These are phyloP conservation scores for Drosophila melanocephala DNA, from an alignment of 2,888 invertebrate genomes.

Conservation along the genomic window DNA sequence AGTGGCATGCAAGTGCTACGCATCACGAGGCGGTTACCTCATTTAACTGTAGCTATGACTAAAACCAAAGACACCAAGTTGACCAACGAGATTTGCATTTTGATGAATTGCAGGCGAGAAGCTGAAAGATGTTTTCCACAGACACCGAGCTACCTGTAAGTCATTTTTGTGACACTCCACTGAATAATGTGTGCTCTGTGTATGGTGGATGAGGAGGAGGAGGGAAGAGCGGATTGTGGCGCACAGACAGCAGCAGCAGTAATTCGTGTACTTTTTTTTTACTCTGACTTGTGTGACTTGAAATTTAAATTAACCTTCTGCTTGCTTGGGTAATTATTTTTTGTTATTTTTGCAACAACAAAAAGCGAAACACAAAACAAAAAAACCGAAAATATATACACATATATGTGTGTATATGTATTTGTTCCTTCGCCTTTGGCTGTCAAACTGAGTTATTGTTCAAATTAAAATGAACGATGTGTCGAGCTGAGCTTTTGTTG, in stretches of 20 bases:
- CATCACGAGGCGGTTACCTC: constrained; percentile 38
- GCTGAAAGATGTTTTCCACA: constrained; percentile 54
- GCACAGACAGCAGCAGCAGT: background rate
- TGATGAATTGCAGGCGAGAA: constrained; percentile 81
- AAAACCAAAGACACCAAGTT: constrained; percentile 48
- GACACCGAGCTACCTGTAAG: constrained; percentile 66
- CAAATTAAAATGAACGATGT: constrained; percentile 84
- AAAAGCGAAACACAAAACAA: background rate
- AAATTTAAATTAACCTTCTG: constrained; percentile 80
- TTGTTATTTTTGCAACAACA: constrained; percentile 52
- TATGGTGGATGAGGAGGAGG: constrained; percentile 1
- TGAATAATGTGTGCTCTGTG: constrained; percentile 20
- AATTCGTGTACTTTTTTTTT: constrained; percentile 39
- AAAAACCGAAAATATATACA: background rate
- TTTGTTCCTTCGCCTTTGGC: constrained; percentile 47
- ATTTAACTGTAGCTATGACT: constrained; percentile 15
- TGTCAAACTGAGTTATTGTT: constrained; percentile 67
- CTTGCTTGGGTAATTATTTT: constrained; percentile 62
- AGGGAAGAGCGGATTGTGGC: constrained; percentile 7
- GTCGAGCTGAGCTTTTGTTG: constrained; percentile 72
- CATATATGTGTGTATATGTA: background rate
- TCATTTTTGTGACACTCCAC: constrained; percentile 78
- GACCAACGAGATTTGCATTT: constrained; percentile 81
- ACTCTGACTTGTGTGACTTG: constrained; percentile 77
- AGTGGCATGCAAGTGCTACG: constrained; percentile 55